phyloP scores from a whole-genome alignment of 2,888 invertebrate genomes.

The Trachelus tabidus region DNA sequence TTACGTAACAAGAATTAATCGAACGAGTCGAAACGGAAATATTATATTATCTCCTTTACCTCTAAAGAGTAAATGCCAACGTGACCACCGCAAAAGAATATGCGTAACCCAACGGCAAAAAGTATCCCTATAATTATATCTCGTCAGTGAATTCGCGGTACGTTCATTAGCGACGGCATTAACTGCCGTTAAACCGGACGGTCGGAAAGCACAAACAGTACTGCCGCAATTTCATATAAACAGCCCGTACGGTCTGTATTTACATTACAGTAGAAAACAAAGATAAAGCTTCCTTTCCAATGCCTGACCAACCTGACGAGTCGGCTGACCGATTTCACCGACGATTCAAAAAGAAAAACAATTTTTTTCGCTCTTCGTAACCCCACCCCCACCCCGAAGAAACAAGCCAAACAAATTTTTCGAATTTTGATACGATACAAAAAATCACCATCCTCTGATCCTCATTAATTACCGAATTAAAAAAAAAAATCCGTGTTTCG shows the following conservation, averaged over 20 bases:
- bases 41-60: not conserved
- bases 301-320: not conserved
- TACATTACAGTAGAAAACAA: not conserved
- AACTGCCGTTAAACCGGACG: not conserved
- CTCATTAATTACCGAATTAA: not conserved
- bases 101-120: not conserved
- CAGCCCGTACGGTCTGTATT: not conserved
- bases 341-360: no score
- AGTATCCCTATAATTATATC: not conserved
- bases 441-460: not conserved
- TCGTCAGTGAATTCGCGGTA: not conserved
- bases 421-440: no score
- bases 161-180: not conserved
- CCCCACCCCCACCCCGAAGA: no score
- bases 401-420: no score
- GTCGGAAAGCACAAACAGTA: not conserved
- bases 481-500: not conserved
- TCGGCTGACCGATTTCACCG: not conserved
- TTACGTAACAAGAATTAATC: not conserved
- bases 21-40: not conserved
- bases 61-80: not conserved
- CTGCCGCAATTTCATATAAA: not conserved
- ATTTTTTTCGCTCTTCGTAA: not conserved
- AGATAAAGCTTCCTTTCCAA: not conserved
- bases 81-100: not conserved